Conservation (phyloP, 2,797 vertebrate genomes). For the Crenuchus spilurus region DNA sequence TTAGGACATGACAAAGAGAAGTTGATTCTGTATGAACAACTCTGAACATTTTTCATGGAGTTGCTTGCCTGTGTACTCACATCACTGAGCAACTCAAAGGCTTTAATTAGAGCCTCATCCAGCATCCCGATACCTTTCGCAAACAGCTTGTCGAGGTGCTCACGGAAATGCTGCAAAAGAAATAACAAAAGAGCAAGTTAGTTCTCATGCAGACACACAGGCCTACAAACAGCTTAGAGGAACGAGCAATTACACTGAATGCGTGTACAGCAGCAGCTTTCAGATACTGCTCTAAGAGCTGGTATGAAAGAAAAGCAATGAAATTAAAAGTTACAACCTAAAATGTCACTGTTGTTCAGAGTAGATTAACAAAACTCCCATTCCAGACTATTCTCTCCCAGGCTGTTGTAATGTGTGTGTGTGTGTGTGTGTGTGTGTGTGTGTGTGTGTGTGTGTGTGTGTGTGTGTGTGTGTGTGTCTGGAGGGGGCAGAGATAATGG, state of each 20-base stretch:
- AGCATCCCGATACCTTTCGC: slow-evolving; percentile 97
- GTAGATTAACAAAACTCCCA: slow-evolving; percentile 24
- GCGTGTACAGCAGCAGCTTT: slow-evolving; percentile 4
- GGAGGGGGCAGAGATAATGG: too few species aligned
- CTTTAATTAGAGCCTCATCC: slow-evolving; percentile 93
- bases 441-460: slow-evolving; percentile 41
- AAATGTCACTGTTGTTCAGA: slow-evolving; percentile 40
- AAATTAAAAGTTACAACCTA: slow-evolving; percentile 33
- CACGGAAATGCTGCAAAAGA: slow-evolving; percentile 88
- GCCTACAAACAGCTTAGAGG: background rate
- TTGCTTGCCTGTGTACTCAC: slow-evolving; percentile 76
- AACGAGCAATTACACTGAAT: background rate
- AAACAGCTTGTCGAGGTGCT: slow-evolving; percentile 93
- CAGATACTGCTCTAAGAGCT: slow-evolving; percentile 24
- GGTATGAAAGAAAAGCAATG: slow-evolving; percentile 19
- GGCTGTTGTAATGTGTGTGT: background rate
- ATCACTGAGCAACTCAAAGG: slow-evolving; percentile 91
- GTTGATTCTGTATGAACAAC: background rate
- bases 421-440: slow-evolving; percentile 28
- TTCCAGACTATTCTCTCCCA: background rate
- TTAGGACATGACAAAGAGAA: background rate
- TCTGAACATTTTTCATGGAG: background rate
- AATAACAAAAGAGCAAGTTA: background rate
- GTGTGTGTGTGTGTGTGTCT: too few species aligned
- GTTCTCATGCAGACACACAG: slow-evolving; percentile 26